phyloP scores from a whole-genome alignment of 2,888 invertebrate genomes.

The Sminthurinus aureus region DNA sequence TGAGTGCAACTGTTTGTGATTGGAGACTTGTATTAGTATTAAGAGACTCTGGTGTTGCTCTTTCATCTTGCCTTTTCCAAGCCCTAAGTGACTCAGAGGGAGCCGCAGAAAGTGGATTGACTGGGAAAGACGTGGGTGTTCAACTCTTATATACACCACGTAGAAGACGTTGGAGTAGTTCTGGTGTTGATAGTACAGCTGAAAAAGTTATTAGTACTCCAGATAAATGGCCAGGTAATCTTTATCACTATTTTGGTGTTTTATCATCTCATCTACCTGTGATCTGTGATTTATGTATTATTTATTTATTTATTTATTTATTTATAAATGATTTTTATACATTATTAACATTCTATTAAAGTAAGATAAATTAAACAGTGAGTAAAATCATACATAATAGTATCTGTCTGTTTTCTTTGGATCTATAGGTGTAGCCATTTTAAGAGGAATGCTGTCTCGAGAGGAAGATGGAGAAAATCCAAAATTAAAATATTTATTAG shows the following conservation, averaged over 20 bases:
- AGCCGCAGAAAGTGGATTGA: constrained; percentile 25
- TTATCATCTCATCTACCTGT: too few relatives aligned
- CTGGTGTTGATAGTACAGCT: constrained; percentile 67
- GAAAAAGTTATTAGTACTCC: constrained; percentile 78
- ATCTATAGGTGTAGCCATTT: constrained; percentile 81
- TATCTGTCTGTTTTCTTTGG: background rate
- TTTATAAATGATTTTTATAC: too few relatives aligned
- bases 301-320: background rate
- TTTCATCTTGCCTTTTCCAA: constrained; percentile 99
- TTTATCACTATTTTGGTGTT: background rate
- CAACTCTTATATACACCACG: constrained; percentile 64
- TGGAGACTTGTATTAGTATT: constrained; percentile 71
- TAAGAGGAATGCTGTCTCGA: constrained; percentile 86
- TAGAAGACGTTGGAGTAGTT: constrained; percentile 77
- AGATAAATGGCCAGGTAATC: constrained; percentile 82
- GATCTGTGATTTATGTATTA: too few relatives aligned
- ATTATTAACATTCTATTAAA: too few relatives aligned
- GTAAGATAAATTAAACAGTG: too few relatives aligned
- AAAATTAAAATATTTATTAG: constrained; percentile 85
- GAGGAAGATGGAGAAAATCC: constrained; percentile 96
- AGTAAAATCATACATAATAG: too few relatives aligned
- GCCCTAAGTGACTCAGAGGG: constrained; percentile 88
- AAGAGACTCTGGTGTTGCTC: constrained; percentile 90
- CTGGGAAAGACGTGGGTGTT: constrained; percentile 52
- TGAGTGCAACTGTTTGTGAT: constrained; percentile 59